Conservation (phyloP, 2,888 invertebrate species). For the Lepidocyrtoides sp. region DNA sequence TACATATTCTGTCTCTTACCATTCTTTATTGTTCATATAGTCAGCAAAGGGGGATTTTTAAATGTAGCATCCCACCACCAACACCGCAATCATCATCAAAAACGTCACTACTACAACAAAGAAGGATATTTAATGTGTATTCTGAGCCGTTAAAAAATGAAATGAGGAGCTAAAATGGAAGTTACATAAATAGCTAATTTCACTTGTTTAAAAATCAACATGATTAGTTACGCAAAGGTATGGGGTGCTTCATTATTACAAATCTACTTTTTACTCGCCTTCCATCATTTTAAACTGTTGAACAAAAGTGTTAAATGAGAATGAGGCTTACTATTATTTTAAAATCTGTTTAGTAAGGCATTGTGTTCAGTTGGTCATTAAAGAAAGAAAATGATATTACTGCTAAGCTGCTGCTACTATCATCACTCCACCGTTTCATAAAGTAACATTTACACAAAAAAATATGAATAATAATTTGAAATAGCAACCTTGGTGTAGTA, state of each 20-base stretch:
- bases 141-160: slow-evolving; percentile 23
- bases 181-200: slow-evolving; percentile 55
- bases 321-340: slow-evolving; percentile 14
- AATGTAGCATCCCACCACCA: slow-evolving; percentile 10
- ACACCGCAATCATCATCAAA: background rate
- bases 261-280: slow-evolving; percentile 5
- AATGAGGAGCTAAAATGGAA: slow-evolving; percentile 40
- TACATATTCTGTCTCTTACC: slow-evolving; percentile 68
- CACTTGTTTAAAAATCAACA: slow-evolving; percentile 52
- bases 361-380: slow-evolving; percentile 51
- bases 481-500: no score
- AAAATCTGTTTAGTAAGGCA: background rate
- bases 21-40: background rate
- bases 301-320: slow-evolving; percentile 47
- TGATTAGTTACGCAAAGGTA: slow-evolving; percentile 50
- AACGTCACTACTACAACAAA: background rate
- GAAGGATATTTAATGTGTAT: slow-evolving; percentile 30
- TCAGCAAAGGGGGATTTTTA: no score
- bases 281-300: slow-evolving; percentile 45
- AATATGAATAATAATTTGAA: no score
- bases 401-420: background rate
- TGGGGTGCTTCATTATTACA: slow-evolving; percentile 25
- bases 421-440: no score
- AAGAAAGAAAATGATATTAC: background rate
- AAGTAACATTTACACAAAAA: no score